phyloP scores from a whole-genome alignment of 2,113 vertebrate species.

The Hypanus sabinus region DNA sequence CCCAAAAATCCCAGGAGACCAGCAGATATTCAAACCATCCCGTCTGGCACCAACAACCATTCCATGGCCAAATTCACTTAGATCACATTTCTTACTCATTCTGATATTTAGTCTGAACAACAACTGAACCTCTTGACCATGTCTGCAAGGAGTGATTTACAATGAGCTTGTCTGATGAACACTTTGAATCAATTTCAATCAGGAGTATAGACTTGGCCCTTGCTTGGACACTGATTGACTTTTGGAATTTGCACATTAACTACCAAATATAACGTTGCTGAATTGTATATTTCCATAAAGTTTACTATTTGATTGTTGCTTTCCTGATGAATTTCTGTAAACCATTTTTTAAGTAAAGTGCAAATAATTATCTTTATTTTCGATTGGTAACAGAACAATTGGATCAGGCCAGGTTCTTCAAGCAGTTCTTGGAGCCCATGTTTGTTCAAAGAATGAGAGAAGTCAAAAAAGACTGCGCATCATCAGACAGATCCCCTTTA shows the following conservation, averaged over 20 bases:
- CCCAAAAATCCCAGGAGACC: no score
- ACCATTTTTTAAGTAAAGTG: neutral
- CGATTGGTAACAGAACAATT: neutral
- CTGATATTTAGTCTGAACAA: no score
- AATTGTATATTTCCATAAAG: neutral
- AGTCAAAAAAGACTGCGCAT: constrained; percentile 37
- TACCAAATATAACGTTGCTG: neutral
- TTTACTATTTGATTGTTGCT: neutral
- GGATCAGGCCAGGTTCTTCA: fast-evolving
- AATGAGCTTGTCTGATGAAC: neutral
- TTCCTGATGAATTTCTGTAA: neutral
- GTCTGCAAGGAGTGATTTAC: neutral
- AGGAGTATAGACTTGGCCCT: no score
- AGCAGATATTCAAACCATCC: no score
- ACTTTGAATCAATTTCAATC: no score
- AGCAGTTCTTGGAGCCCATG: constrained; percentile 57
- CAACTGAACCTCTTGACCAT: no score
- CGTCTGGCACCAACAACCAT: no score
- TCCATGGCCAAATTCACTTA: no score
- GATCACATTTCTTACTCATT: no score
- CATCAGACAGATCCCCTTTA: neutral
- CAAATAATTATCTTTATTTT: neutral
- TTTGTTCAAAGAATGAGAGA: fast-evolving
- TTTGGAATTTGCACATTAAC: no score
- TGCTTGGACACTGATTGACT: no score